Evolutionary conservation across 1,140 invertebrate genomes (phyloP), one percentile per base, ranked within the genome.

Genomic region (Colletes gigas): DNA sequence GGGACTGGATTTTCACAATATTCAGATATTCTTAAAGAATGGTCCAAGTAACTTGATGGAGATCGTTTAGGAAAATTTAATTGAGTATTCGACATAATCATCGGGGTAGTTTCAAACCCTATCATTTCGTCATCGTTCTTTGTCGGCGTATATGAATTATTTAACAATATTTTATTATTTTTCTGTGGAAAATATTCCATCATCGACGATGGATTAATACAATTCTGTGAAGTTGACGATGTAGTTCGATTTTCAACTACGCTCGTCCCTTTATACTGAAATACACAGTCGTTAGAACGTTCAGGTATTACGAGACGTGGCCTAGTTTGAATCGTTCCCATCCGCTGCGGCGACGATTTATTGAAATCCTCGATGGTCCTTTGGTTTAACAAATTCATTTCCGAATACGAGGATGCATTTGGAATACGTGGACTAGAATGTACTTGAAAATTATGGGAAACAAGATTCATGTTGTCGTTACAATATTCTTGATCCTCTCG

Each of bases 31-130:
- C 15, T 68, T 50, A 57, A 59, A 0, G 78, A 67, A 21, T 80
- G 71, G 39, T 86, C 62, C 21, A 65, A 66, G 47, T 85, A 88
- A 68, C 44, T 83, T 7, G 83, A 66, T 4, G 57, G 14, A 10
- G 30, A 10, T 12, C 14, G 47, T 14, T 14, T 30, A 0, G 44
- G 30, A 30, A 30, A 30, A 30, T 30, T 30, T 30, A 30, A 30
- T 2, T 30, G 30, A 30, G 30, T 30, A 30, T 30, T 30, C 30
- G 30, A 30, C 30, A 30, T 30, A 30, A 30, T 30, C 30, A 30
- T 30, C 30, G 30, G 30, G 30, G 30, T 30, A 30, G 57, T n/a
- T 54, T 14, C n/a, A 21, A n/a, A 12, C 14, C 41, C 39, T 9
- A 69, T 21, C 12, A 63, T 15, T 50, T 62, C 41, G 9, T 19